phyloP scores from a whole-genome alignment of 64 coral and sea anemone species.

The Orbicella faveolata region DNA sequence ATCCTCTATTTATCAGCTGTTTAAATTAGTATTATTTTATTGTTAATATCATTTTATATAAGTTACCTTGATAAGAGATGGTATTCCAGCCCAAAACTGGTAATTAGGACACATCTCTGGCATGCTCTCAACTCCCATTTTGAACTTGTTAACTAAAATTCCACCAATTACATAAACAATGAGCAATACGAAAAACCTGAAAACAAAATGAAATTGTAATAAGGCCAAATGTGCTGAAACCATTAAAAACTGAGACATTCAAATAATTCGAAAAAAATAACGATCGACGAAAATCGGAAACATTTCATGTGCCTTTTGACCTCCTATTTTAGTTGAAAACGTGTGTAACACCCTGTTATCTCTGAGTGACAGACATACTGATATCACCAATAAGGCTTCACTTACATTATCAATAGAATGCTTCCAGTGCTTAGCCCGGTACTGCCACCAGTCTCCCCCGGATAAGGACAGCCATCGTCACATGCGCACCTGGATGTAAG shows the following conservation, averaged over 20 bases:
- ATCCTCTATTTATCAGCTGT: too few species aligned
- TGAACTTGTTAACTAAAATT: conserved; percentile 17
- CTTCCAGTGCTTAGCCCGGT: background rate
- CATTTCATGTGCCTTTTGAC: too few species aligned
- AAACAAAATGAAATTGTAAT: background rate
- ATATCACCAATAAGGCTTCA: too few species aligned
- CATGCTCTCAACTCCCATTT: conserved; percentile 19
- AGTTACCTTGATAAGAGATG: conserved; percentile 23
- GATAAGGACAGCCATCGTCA: background rate
- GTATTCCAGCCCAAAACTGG: conserved; percentile 7
- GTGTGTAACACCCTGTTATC: too few species aligned
- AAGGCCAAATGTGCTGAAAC: background rate
- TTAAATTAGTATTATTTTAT: too few species aligned
- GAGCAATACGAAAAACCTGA: conserved; percentile 9
- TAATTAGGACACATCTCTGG: conserved; percentile 21
- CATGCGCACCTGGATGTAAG: background rate
- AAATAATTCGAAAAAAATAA: too few species aligned
- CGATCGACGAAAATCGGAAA: too few species aligned
- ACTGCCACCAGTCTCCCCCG: background rate
- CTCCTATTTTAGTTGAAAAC: too few species aligned
- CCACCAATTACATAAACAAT: background rate
- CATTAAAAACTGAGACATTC: too few species aligned
- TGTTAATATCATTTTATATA: too few species aligned
- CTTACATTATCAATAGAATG: background rate
- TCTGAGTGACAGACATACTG: too few species aligned